Evolutionary conservation across 2,888 invertebrate genomes (phyloP).

Genomic region (Anticlea derivata): DNA sequence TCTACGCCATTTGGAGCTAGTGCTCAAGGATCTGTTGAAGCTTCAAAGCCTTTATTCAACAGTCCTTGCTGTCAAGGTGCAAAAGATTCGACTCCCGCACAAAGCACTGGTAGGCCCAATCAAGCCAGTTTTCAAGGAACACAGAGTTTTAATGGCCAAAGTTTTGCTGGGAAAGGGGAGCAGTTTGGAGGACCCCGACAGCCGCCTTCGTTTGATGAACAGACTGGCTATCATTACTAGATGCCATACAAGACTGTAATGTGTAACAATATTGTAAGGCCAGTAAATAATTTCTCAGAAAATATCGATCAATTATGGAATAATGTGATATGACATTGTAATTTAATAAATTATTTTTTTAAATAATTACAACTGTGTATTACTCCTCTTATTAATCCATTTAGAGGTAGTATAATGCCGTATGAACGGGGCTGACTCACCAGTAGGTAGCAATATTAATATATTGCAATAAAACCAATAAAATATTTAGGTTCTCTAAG

Average conservation of each 20-base stretch:
- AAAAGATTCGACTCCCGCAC: constrained; percentile 22
- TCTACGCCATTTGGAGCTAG: neutral
- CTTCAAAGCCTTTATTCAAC: constrained; percentile 19
- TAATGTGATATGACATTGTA: constrained; percentile 14
- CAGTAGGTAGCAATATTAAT: too few relatives aligned
- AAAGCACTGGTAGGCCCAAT: constrained; percentile 29
- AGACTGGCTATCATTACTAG: constrained; percentile 72
- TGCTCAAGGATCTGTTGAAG: constrained; percentile 1
- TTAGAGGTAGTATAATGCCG: neutral
- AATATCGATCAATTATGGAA: too few relatives aligned
- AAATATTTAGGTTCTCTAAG: too few relatives aligned
- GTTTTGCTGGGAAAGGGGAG: constrained; percentile 54
- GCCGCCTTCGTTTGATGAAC: constrained; percentile 64
- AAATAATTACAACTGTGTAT: constrained; percentile 18
- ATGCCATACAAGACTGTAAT: constrained; percentile 40
- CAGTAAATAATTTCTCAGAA: too few relatives aligned
- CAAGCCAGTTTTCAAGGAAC: constrained; percentile 35
- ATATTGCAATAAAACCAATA: too few relatives aligned
- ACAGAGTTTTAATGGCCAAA: constrained; percentile 38
- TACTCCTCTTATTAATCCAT: neutral
- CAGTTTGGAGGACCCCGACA: constrained; percentile 61
- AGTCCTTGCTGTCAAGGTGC: constrained; percentile 28
- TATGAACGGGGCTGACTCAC: too few relatives aligned
- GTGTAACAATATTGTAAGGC: neutral
- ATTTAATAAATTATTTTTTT: constrained; percentile 38